Conservation (phyloP, 2,797 vertebrate species). For the Apodemus agrarius region DNA sequence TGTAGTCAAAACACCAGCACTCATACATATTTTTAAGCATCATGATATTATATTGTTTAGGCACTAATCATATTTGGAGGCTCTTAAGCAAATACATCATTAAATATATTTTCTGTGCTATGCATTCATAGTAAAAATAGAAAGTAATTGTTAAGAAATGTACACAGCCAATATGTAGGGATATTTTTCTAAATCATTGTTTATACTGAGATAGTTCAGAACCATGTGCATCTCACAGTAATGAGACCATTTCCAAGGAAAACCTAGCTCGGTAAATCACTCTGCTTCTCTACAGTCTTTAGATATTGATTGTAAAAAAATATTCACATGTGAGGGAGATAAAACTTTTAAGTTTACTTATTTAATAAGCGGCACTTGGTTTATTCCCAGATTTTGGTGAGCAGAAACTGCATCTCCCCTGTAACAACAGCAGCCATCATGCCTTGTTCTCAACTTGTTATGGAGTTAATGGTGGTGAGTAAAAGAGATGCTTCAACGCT, state of each 20-base stretch:
- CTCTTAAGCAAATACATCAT: neutral
- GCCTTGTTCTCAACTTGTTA: constrained; percentile 1
- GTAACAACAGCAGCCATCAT: neutral
- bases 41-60: neutral
- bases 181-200: neutral
- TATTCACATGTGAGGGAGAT: neutral
- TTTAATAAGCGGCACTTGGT: neutral
- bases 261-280: neutral
- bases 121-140: neutral
- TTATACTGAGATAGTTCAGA: neutral
- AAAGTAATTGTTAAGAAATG: neutral
- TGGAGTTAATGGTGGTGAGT: neutral
- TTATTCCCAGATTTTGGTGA: neutral
- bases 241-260: neutral
- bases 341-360: neutral
- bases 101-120: neutral
- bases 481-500: neutral
- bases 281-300: constrained; percentile 22
- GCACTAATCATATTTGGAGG: neutral
- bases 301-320: neutral
- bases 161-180: neutral
- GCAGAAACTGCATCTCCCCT: neutral
- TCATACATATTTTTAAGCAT: neutral
- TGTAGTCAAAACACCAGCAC: neutral
- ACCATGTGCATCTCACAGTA: neutral